A percentile compares a stretch with the other conserved stretches of the same genome.
These are phyloP conservation scores for Pelodytes ibericus DNA, from an alignment of 2,797 vertebrate genomes.

Conservation along the genomic window DNA sequence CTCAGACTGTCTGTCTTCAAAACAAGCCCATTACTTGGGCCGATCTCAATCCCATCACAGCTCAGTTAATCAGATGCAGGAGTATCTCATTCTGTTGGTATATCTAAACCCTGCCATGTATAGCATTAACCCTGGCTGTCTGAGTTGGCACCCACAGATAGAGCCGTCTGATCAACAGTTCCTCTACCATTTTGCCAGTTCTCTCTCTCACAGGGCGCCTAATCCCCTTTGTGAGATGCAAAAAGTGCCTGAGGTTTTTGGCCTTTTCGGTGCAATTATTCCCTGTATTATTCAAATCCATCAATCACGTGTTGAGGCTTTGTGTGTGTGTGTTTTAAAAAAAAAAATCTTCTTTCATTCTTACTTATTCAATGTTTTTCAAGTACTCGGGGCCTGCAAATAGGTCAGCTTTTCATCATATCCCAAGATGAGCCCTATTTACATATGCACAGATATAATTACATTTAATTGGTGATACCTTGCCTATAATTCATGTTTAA, in stretches of 20 bases:
- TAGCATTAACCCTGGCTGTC: too few species aligned
- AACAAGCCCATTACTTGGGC: too few species aligned
- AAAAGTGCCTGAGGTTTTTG: background rate
- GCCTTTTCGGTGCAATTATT: background rate
- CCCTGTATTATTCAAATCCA: background rate
- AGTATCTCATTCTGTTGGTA: too few species aligned
- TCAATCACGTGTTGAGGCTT: background rate
- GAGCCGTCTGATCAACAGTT: too few species aligned
- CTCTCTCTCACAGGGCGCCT: background rate
- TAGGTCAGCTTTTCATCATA: conserved; percentile 9
- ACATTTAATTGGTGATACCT: conserved; percentile 15
- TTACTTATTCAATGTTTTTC: conserved; percentile 4
- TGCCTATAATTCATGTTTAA: conserved; percentile 1
- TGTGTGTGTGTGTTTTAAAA: too few species aligned
- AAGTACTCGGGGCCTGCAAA: background rate
- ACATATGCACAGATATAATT: conserved; percentile 27
- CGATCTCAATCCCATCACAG: too few species aligned
- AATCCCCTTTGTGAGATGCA: background rate
- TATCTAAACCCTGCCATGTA: too few species aligned
- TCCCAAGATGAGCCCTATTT: background rate
- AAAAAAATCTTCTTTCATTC: background rate
- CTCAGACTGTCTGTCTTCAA: too few species aligned
- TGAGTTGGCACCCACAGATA: too few species aligned
- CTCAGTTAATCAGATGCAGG: too few species aligned
- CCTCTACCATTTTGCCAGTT: too few species aligned